A percentile compares a stretch with the other conserved stretches of the same genome.
These are phyloP conservation scores for Ficedula albicollis DNA, from an alignment of 2,797 vertebrate genomes.

Conservation along the genomic window DNA sequence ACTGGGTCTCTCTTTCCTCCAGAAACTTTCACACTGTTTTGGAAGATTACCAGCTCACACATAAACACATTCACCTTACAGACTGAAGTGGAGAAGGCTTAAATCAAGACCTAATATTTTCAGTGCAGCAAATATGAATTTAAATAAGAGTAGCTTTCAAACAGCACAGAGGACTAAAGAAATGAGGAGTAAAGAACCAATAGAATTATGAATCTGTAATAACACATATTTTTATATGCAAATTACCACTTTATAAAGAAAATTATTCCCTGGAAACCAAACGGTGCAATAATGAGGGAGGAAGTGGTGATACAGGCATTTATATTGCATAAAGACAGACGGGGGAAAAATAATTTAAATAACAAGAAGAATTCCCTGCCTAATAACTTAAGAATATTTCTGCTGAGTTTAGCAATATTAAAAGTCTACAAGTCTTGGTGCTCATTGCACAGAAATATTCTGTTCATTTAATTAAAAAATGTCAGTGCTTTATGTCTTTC, in stretches of 20 bases:
- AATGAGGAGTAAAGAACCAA: slow-evolving; percentile 9
- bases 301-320: background rate
- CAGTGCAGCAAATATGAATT: slow-evolving; percentile 38
- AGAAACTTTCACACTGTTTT: background rate
- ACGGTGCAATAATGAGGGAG: background rate
- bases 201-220: slow-evolving; percentile 23
- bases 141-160: slow-evolving; percentile 48
- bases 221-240: slow-evolving; percentile 18
- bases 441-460: background rate
- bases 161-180: background rate
- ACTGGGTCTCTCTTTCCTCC: background rate
- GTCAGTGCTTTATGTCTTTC: background rate
- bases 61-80: background rate
- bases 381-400: background rate
- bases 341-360: background rate
- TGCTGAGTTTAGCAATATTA: background rate
- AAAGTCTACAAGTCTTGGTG: background rate
- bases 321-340: background rate
- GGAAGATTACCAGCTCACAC: background rate
- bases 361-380: background rate
- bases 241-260: slow-evolving; percentile 3
- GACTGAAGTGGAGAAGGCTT: background rate
- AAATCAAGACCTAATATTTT: slow-evolving; percentile 38
- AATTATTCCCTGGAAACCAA: background rate
- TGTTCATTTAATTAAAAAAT: background rate